Evolutionary conservation across 2,797 vertebrate genomes (phyloP).

Genomic region (Loriculus beryllinus): DNA sequence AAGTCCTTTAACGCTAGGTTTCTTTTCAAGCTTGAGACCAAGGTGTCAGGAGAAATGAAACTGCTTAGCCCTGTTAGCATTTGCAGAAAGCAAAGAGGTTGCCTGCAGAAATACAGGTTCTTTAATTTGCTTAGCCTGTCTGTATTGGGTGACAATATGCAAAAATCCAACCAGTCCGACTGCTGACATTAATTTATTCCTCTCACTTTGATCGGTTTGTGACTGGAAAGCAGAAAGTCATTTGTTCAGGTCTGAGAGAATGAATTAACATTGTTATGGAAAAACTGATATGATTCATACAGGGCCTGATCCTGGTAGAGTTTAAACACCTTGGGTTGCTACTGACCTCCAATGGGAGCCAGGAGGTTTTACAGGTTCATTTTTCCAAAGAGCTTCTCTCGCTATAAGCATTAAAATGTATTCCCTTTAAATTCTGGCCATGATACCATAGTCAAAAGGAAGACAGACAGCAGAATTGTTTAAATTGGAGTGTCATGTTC

Average conservation of each 20-base stretch:
- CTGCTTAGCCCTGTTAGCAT: not conserved
- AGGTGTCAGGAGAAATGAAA: not conserved
- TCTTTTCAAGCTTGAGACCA: not conserved
- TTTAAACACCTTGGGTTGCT: not conserved
- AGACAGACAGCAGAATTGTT: not conserved
- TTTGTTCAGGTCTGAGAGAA: conserved; percentile 44
- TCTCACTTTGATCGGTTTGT: conserved; percentile 5
- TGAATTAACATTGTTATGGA: conserved; percentile 41
- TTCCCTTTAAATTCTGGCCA: not conserved
- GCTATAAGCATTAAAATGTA: not conserved
- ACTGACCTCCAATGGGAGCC: not conserved
- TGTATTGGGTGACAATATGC: not conserved
- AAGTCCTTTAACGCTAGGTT: not conserved
- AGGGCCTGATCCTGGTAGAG: not conserved
- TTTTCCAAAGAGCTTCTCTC: not conserved
- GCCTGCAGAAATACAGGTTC: not conserved
- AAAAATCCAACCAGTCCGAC: not conserved
- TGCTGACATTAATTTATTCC: not conserved
- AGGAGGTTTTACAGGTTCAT: not conserved
- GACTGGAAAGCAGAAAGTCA: conserved; percentile 22
- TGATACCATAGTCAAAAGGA: not conserved
- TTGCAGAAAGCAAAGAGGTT: not conserved
- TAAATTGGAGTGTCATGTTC: not conserved
- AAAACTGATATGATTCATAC: conserved; percentile 35
- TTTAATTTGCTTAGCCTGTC: not conserved